Conservation (phyloP, 1,140 invertebrate species). For the Drosophila neocordata region DNA sequence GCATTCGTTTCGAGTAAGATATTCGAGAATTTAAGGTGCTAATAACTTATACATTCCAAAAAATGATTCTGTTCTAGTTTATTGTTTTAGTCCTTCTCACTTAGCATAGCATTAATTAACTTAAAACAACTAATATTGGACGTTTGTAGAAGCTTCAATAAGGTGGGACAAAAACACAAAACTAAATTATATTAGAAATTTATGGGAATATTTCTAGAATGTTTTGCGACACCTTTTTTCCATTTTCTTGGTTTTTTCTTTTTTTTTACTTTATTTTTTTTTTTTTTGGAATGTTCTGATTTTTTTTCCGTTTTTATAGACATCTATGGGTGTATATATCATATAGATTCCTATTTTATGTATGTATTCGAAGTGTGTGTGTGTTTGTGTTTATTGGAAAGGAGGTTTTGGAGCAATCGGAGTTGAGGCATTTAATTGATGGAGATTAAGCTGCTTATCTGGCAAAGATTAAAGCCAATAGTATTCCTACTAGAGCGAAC, state of each 20-base stretch:
- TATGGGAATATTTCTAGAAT: conserved; percentile 8
- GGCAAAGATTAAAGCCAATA: conserved; percentile 67
- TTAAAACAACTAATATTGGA: conserved; percentile 66
- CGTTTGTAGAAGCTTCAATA: conserved; percentile 42
- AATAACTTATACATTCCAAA: conserved; percentile 41
- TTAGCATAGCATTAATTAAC: conserved; percentile 70
- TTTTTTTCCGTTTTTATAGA: conserved; percentile 37
- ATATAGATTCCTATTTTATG: conserved; percentile 44
- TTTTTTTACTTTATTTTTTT: neutral
- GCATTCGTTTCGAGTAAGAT: conserved; percentile 20
- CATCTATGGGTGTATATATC: conserved; percentile 51
- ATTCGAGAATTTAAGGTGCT: conserved; percentile 25
- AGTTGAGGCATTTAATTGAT: conserved; percentile 20
- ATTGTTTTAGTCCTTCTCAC: conserved; percentile 39
- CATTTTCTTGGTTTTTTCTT: neutral
- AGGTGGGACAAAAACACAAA: conserved; percentile 31
- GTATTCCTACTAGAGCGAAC: conserved; percentile 65
- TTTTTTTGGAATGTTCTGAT: conserved; percentile 3
- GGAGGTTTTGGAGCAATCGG: conserved; percentile 16
- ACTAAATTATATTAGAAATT: conserved; percentile 5
- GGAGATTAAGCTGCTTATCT: conserved; percentile 62
- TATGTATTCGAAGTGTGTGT: conserved; percentile 12
- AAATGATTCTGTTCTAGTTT: conserved; percentile 24
- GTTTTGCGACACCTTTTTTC: conserved; percentile 35
- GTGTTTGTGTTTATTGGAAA: neutral